Conservation (phyloP, 2,113 vertebrate genomes). For the Macroglossus sobrinus region DNA sequence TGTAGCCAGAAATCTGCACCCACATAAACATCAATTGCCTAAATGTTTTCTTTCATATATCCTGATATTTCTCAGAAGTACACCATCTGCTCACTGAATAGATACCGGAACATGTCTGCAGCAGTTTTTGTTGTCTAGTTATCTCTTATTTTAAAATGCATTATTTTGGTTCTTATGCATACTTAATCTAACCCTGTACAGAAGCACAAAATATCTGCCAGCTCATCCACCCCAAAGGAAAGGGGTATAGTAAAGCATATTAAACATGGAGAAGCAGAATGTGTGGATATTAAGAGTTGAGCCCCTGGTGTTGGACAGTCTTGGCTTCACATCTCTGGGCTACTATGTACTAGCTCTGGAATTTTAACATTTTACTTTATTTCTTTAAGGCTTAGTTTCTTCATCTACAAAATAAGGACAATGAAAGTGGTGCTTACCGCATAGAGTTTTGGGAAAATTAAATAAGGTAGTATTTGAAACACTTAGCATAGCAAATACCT, state of each 20-base stretch:
- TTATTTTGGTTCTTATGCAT: slow-evolving; percentile 55
- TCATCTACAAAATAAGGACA: background rate
- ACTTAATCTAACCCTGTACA: slow-evolving; percentile 1
- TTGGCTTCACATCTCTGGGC: background rate
- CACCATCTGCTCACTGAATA: slow-evolving; percentile 67
- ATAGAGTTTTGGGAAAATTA: background rate
- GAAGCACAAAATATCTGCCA: background rate
- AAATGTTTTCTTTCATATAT: slow-evolving; percentile 69
- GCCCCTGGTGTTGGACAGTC: background rate
- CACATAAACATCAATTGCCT: slow-evolving; percentile 69
- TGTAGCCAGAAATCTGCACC: slow-evolving; percentile 60
- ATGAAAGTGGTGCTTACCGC: background rate
- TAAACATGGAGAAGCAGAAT: background rate
- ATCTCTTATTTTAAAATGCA: slow-evolving; percentile 24
- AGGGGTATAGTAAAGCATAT: background rate
- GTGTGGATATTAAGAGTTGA: background rate
- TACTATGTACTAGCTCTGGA: background rate
- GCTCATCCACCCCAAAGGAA: background rate
- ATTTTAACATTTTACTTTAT: background rate
- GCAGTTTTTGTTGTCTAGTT: slow-evolving; percentile 50
- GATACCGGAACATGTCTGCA: slow-evolving; percentile 51
- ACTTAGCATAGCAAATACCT: background rate
- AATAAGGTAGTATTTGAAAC: background rate
- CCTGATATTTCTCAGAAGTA: slow-evolving; percentile 72
- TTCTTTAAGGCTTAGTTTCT: background rate